Base-by-base conservation (phyloP, 2,113 vertebrate species). In the Microcebus ravelobensis region DNA sequence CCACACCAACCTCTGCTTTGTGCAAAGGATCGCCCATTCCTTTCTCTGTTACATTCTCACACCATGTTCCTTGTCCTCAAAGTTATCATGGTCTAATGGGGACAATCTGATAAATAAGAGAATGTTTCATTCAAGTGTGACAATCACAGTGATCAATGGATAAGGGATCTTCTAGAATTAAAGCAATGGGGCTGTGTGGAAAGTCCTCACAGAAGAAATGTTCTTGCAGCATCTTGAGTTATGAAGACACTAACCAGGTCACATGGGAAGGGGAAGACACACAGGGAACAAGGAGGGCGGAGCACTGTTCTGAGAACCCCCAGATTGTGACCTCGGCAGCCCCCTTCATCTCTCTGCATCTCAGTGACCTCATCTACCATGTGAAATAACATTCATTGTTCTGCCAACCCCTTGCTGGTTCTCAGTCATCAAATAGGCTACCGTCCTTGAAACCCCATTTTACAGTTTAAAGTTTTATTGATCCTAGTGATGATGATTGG, bases 241-340 rank as follows among this genome's bases (percentile, higher is more conserved):
- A 48, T 0, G 17, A 52, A 29, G 61, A 45, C 5, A 63, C 21
- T 31, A 59, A n/a, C 12, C 13, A 52, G 9, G 6, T 7, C 23
- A 17, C 18, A n/a, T 13, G 1, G 18, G 45, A 76, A 55, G 29
- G 42, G 17, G 18, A 27, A 17, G 76, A 20, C 17, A 68, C 4
- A 34, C 52, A 63, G 11, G 8, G 25, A 3, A 1, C 15, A 15
- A 5, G 31, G 31, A 34, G 34, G 25, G n/a, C 4, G 25, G 50
- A 34, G 52, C 5, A 0, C 8, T 34, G 14, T 1, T 10, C 65
- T n/a, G 6, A 14, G n/a, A 48, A 18, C 2, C 13, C 48, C 27
- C 27, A 65, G 82, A 14, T 4, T 36, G 36, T 34, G n/a, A 23
- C 36, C 52, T 42, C 2, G 0, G 12, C 13, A 34, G 12, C 20